phyloP scores from a whole-genome alignment of 2,888 invertebrate genomes.

The Shargacucullia verbasci region DNA sequence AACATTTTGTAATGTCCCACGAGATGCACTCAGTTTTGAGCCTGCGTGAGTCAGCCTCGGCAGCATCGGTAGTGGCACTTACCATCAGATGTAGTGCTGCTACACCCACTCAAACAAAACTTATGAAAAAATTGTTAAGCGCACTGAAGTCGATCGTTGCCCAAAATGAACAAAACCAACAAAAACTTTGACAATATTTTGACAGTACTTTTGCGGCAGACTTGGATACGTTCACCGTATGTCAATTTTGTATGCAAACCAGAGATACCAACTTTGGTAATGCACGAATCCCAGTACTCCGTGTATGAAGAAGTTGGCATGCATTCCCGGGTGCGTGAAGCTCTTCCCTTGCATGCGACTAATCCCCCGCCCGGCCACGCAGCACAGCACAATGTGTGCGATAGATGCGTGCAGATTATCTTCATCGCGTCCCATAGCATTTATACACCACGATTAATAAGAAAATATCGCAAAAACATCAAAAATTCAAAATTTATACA shows the following conservation, averaged over 20 bases:
- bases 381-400: slow-evolving; percentile 75
- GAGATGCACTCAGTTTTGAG: too few species aligned
- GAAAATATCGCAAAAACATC: slow-evolving; percentile 27
- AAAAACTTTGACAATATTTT: not conserved
- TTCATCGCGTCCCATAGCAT: slow-evolving; percentile 72
- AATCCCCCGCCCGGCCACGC: slow-evolving; percentile 73
- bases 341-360: slow-evolving; percentile 60
- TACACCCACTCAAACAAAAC: too few species aligned
- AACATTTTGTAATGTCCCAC: too few species aligned
- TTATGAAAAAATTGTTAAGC: too few species aligned
- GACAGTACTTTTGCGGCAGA: slow-evolving; percentile 2
- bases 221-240: not conserved
- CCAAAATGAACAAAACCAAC: too few species aligned
- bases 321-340: slow-evolving; percentile 79
- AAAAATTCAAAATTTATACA: slow-evolving; percentile 22
- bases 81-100: too few species aligned
- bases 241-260: not conserved
- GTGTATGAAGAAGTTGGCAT: slow-evolving; percentile 79
- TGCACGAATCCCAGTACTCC: slow-evolving; percentile 77
- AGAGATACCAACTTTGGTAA: slow-evolving; percentile 59
- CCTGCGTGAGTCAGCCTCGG: too few species aligned
- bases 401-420: slow-evolving; percentile 72
- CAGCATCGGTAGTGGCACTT: too few species aligned
- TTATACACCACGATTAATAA: slow-evolving; percentile 18
- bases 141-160: too few species aligned